Percentiles rank a stretch among this genome's conserved stretches.
phyloP scores from a whole-genome alignment of 1,140 invertebrate genomes.

The Rhopalosiphum padi region DNA sequence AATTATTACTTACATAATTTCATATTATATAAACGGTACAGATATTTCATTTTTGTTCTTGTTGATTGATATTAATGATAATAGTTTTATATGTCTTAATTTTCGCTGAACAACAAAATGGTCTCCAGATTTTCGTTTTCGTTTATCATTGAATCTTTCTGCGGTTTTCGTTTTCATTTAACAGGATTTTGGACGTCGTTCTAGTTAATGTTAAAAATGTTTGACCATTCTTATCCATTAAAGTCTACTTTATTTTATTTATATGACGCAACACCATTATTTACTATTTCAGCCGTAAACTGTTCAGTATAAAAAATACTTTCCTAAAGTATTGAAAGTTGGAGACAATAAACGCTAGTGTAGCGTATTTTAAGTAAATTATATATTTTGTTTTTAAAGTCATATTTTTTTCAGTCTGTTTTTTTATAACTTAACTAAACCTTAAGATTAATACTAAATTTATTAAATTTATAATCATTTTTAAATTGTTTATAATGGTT shows the following conservation, averaged over 20 bases:
- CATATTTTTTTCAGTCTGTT: neutral
- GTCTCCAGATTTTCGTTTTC: neutral
- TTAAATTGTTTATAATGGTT: neutral
- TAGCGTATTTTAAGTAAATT: neutral
- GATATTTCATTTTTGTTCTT: neutral
- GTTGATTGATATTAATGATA: neutral
- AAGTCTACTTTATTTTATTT: neutral
- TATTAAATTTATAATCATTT: neutral
- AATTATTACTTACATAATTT: neutral
- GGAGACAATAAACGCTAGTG: neutral
- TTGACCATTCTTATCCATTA: neutral
- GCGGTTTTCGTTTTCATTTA: neutral
- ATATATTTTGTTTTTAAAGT: neutral
- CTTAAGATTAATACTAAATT: neutral
- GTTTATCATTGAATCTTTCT: too few species aligned
- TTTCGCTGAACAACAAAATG: neutral
- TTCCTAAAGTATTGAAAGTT: neutral
- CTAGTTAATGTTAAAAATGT: neutral
- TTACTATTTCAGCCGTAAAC: neutral
- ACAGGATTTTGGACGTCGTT: neutral
- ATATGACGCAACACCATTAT: neutral
- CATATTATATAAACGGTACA: neutral
- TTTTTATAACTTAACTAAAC: neutral
- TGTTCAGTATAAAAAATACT: neutral
- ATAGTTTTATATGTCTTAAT: neutral